phyloP scores from a whole-genome alignment of 2,797 vertebrate species.

The Leptoclinus maculatus region DNA sequence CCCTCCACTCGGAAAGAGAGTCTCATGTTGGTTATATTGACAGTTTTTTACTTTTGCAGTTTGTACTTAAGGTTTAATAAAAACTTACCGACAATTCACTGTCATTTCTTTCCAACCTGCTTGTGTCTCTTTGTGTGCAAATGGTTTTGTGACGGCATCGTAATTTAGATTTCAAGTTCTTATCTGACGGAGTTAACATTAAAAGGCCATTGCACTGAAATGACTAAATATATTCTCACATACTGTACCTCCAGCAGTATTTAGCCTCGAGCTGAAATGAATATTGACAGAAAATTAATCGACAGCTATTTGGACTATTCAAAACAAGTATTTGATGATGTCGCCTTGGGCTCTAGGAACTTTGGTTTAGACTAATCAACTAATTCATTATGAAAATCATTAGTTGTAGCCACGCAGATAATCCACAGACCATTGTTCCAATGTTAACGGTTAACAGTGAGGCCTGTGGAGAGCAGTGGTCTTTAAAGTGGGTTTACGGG shows the following conservation, averaged over 20 bases:
- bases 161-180: not conserved
- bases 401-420: no score
- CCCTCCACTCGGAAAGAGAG: constrained; percentile 90
- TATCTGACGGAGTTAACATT: not conserved
- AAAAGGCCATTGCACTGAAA: not conserved
- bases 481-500: not conserved
- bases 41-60: constrained; percentile 99
- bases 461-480: not conserved
- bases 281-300: not conserved
- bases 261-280: not conserved
- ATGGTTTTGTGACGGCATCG: not conserved
- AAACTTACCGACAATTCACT: constrained; percentile 89
- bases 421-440: no score
- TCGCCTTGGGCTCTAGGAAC: no score
- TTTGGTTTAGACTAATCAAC: no score
- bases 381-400: no score
- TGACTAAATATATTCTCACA: not conserved
- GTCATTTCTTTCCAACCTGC: constrained; percentile 75
- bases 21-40: constrained; percentile 97
- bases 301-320: not conserved
- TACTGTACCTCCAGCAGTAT: not conserved
- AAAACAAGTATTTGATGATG: no score
- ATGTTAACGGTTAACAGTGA: not conserved
- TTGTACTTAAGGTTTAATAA: constrained; percentile 99
- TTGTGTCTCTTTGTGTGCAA: constrained; percentile 51